Evolutionary conservation across 1,140 invertebrate genomes (phyloP).

Genomic region (Tetranychus urticae): DNA sequence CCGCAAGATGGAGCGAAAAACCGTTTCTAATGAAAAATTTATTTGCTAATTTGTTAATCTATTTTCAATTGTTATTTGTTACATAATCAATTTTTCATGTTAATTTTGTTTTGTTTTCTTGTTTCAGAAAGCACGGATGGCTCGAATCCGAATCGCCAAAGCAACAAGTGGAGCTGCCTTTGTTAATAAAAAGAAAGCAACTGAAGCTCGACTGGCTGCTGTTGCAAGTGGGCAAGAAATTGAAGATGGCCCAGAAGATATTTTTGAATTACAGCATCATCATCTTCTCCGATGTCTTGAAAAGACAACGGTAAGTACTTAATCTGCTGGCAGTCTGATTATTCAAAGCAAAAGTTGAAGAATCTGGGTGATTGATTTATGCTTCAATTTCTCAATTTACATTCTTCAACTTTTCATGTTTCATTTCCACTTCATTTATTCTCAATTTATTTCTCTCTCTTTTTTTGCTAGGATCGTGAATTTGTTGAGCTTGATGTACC

Average conservation of each 20-base stretch:
- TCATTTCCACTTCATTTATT: not conserved
- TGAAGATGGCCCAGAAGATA: slow-evolving; percentile 71
- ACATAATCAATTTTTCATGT: not conserved
- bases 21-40: too few species aligned
- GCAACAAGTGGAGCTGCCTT: slow-evolving; percentile 96
- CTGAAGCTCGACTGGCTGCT: slow-evolving; percentile 70
- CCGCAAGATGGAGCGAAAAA: too few species aligned
- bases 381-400: not conserved
- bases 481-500: slow-evolving; percentile 87
- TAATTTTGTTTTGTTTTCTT: slow-evolving; percentile 19
- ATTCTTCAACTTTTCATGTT: not conserved
- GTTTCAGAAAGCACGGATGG: slow-evolving; percentile 82
- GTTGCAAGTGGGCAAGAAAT: slow-evolving; percentile 68
- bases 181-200: slow-evolving; percentile 95
- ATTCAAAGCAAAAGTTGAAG: not conserved
- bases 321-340: not conserved
- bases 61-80: not conserved
- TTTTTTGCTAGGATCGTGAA: slow-evolving; percentile 52
- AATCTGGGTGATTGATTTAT: not conserved
- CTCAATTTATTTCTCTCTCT: not conserved
- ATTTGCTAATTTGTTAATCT: too few species aligned
- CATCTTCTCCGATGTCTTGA: slow-evolving; percentile 90
- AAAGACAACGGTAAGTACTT: slow-evolving; percentile 67
- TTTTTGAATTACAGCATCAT: slow-evolving; percentile 97
- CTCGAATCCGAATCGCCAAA: slow-evolving; percentile 90